Conservation (phyloP, 2,113 vertebrate genomes). For the Cryptomyrus ogoouensis region DNA sequence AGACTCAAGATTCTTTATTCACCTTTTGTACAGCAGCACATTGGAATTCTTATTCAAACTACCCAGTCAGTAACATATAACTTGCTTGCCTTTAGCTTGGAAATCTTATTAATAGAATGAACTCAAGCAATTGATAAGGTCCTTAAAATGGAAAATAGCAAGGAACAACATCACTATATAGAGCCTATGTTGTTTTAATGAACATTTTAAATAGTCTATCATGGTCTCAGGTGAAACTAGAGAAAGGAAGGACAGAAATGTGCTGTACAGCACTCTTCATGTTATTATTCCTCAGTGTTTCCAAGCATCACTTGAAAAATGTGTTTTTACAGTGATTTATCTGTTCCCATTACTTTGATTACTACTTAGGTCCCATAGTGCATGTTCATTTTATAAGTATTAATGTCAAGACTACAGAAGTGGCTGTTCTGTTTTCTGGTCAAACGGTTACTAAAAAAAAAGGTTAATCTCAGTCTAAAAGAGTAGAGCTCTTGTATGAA, state of each 20-base stretch:
- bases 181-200: neutral
- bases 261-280: neutral
- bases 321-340: neutral
- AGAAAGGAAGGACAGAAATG: neutral
- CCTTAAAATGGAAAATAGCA: neutral
- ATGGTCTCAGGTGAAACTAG: neutral
- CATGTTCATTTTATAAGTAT: slow-evolving; percentile 1
- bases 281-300: neutral
- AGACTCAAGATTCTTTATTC: neutral
- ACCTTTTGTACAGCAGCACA: neutral
- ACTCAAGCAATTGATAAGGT: neutral
- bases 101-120: neutral
- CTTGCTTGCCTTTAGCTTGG: neutral
- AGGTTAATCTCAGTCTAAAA: neutral
- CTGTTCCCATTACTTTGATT: neutral
- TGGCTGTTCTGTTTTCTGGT: neutral
- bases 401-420: neutral
- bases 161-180: neutral
- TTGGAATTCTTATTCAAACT: neutral
- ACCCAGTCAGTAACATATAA: neutral
- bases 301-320: neutral
- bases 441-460: neutral
- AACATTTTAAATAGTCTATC: neutral
- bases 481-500: neutral
- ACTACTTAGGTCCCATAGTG: neutral